A percentile compares a stretch with the other conserved stretches of the same genome.
These are phyloP conservation scores for Bovichtus variegatus DNA, from an alignment of 2,797 vertebrate genomes.

Conservation along the genomic window DNA sequence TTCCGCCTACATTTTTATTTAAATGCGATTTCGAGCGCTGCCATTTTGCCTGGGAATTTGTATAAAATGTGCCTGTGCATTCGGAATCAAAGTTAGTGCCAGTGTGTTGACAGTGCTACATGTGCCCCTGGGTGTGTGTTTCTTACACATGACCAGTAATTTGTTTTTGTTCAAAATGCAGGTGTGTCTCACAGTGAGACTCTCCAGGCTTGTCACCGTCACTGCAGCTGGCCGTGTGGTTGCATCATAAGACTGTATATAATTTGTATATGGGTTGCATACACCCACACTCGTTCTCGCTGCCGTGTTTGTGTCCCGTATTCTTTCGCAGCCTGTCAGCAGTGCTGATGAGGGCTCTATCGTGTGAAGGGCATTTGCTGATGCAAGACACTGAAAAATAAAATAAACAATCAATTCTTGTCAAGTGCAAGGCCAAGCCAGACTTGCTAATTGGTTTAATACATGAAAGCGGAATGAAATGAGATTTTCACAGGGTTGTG, in stretches of 20 bases:
- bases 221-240: background rate
- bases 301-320: conserved; percentile 32
- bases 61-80: conserved; percentile 9
- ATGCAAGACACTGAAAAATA: conserved; percentile 70
- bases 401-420: conserved; percentile 65
- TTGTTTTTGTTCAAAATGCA: background rate
- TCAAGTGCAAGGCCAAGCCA: conserved; percentile 38
- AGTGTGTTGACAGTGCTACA: background rate
- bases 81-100: background rate
- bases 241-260: background rate
- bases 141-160: background rate
- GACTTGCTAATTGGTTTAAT: conserved; percentile 65
- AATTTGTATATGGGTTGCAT: background rate
- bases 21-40: too few species aligned
- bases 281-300: conserved; percentile 27
- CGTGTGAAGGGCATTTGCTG: conserved; percentile 63
- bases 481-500: conserved; percentile 60
- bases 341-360: conserved; percentile 35
- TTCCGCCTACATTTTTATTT: too few species aligned
- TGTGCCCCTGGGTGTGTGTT: background rate
- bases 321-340: conserved; percentile 34
- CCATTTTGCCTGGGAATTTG: background rate
- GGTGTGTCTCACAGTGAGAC: background rate
- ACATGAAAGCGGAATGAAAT: conserved; percentile 64
- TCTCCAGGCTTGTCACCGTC: background rate